Percentiles rank a stretch among this genome's conserved stretches.
Evolutionary conservation across 1,140 invertebrate species (phyloP).

Genomic region (Polypedilum vanderplanki): DNA sequence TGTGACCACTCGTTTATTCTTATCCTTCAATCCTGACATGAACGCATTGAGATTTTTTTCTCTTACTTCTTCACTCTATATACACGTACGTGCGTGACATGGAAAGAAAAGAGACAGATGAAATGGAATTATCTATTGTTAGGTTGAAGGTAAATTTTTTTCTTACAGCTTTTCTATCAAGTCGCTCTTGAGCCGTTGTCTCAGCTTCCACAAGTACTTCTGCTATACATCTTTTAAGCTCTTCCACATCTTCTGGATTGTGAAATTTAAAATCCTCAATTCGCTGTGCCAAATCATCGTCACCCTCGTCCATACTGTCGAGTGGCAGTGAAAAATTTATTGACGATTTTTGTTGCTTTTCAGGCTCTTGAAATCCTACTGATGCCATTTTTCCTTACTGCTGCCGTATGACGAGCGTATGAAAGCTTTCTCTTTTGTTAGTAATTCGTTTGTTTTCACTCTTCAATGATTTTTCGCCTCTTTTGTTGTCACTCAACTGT

Average conservation of each 20-base stretch:
- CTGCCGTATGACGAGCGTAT: not conserved
- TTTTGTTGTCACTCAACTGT: not conserved
- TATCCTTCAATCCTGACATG: conserved; percentile 22
- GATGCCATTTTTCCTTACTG: not conserved
- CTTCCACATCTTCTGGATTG: not conserved
- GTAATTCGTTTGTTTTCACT: not conserved
- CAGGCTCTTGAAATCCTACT: conserved; percentile 4
- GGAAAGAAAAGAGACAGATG: not conserved
- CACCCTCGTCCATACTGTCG: not conserved
- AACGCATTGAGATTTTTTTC: conserved; percentile 7
- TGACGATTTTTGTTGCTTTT: not conserved
- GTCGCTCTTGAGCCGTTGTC: not conserved
- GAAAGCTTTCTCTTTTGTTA: not conserved
- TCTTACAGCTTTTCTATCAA: conserved; percentile 1
- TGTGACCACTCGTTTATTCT: conserved; percentile 1
- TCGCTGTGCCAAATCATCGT: not conserved
- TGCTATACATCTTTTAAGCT: conserved; percentile 5
- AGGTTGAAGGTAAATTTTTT: not conserved
- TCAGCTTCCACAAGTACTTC: not conserved
- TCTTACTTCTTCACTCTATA: not conserved
- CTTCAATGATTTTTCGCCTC: not conserved
- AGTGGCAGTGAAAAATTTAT: conserved; percentile 1
- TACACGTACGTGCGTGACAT: not conserved
- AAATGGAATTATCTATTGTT: not conserved
- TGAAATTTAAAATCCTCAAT: conserved; percentile 14